Base-by-base conservation (phyloP, 2,797 vertebrate genomes). In the Potorous gilbertii region DNA sequence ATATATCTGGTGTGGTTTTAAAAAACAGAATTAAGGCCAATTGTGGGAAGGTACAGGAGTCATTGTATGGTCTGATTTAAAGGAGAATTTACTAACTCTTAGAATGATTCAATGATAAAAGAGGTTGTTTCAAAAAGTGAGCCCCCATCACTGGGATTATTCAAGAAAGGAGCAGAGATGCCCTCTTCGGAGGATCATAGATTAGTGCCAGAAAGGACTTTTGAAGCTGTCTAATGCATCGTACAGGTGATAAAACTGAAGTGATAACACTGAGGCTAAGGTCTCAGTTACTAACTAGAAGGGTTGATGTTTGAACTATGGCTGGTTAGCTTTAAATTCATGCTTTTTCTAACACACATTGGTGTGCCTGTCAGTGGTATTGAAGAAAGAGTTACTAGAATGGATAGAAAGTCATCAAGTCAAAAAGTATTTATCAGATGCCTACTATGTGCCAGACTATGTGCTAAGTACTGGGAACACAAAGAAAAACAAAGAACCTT, bases 91-190 rank as follows among this genome's bases (percentile, higher is more conserved):
- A 74, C 52, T 95, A 57, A 46, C 9, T 0, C 55, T 74, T 56
- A 92, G 57, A 95, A 50, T 66, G 1, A 27, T n/a, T 90, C 95
- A 95, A 56, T 55, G 55, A 40, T 57, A 54, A 27, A 92, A 91
- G 5, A 13, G 52, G 10, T 21, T 87, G 1, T 3, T 56, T 55
- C 0, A 10, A 21, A 59, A 93, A 54, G 55, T 24, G 5, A 66
- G 59, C 34, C 92, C n/a, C 6, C 27, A 52, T 55, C 54, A 40
- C 40, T 95, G 74, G 21, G 0, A 2, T 46, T 81, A 3, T 54
- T 91, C 13, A 91, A 92, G 66, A 14, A 81, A 50, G 55, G 40
- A n/a, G 40, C 55, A 5, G 11, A 91, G 18, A 90, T 34, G 52
- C 74, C 46, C 0, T 40, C 55, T 0, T 34, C 54, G 54, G 46